Conservation (phyloP, 2,888 invertebrate genomes). For the Nezara viridula region DNA sequence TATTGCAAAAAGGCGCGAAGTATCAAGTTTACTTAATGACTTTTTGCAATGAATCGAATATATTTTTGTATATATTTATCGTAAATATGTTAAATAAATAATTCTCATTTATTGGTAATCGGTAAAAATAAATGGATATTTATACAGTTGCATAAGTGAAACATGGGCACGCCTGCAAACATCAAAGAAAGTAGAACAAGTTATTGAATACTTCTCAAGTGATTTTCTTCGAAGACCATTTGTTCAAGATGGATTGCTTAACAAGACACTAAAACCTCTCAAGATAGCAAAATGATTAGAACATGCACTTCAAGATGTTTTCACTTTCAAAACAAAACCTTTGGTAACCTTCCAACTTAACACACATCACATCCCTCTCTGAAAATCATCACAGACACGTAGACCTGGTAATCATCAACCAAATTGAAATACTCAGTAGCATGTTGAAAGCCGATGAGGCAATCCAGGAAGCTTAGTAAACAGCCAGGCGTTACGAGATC, state of each 20-base stretch:
- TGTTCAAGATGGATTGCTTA: neutral
- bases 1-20: too few species aligned
- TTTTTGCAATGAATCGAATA: too few species aligned
- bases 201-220: neutral
- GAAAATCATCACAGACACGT: neutral
- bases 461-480: slow-evolving; percentile 32
- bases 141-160: neutral
- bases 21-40: too few species aligned
- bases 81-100: too few species aligned
- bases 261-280: neutral
- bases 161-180: neutral
- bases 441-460: neutral
- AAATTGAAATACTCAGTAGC: neutral
- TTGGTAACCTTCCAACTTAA: neutral
- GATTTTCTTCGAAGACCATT: neutral
- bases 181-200: neutral
- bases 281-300: neutral
- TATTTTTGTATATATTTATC: too few species aligned
- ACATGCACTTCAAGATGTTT: neutral
- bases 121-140: too few species aligned
- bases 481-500: neutral
- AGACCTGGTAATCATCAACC: neutral
- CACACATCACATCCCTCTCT: neutral
- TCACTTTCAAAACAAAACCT: neutral
- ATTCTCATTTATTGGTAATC: too few species aligned